These are phyloP conservation scores for Cercocebus atys DNA, from an alignment of 2,113 vertebrate species.

Conservation along the genomic window DNA sequence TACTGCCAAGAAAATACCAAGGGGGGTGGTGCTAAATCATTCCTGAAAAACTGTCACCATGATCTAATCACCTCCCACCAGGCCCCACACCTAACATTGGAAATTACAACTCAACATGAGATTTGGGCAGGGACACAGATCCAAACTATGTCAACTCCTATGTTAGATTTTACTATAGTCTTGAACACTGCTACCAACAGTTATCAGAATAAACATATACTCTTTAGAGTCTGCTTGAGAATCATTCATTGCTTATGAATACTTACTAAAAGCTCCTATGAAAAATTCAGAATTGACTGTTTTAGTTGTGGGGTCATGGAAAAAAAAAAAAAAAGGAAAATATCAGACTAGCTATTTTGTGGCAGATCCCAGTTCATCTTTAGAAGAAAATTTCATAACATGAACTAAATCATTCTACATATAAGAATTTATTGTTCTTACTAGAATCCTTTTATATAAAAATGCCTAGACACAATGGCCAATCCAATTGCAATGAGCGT, in stretches of 20 bases:
- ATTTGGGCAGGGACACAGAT: too few relatives aligned
- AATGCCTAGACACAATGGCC: background rate
- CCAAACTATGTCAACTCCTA: too few relatives aligned
- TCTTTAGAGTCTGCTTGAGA: background rate
- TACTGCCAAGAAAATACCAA: too few relatives aligned
- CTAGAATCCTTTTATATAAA: background rate
- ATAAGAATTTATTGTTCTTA: background rate
- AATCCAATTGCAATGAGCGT: background rate
- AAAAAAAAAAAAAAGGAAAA: background rate
- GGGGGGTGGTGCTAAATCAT: too few relatives aligned
- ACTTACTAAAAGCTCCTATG: background rate
- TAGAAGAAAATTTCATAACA: background rate
- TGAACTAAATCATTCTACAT: background rate
- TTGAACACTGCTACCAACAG: background rate
- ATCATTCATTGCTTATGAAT: background rate
- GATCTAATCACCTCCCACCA: too few relatives aligned
- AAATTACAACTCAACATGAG: too few relatives aligned
- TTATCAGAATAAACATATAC: background rate
- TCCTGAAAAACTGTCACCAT: too few relatives aligned
- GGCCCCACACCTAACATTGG: too few relatives aligned
- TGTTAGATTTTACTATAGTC: background rate
- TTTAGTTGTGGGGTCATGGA: background rate
- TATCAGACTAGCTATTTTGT: background rate
- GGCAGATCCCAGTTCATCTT: background rate
- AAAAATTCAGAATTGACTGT: background rate